Evolutionary conservation across 2,797 vertebrate genomes (phyloP).

Genomic region (Emydoidea blandingii): DNA sequence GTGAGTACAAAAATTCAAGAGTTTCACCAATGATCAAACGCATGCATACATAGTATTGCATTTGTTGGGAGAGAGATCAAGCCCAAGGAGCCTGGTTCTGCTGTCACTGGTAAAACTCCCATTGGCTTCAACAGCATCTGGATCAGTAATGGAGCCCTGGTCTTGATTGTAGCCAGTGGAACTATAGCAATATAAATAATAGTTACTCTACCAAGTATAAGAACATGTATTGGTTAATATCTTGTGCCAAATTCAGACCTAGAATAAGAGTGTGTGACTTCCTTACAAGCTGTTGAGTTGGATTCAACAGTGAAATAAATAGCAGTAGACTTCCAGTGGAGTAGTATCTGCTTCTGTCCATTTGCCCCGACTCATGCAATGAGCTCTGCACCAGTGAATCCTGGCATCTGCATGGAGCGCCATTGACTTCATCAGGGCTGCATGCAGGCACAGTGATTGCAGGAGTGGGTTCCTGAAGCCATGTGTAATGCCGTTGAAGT

Average conservation of each 20-base stretch:
- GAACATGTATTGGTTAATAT: not conserved
- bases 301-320: conserved; percentile 31
- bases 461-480: not conserved
- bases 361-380: not conserved
- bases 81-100: not conserved
- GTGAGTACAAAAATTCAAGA: conserved; percentile 1
- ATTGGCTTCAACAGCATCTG: not conserved
- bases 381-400: not conserved
- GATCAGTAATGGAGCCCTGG: not conserved
- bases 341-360: too few relatives aligned
- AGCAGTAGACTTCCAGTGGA: not conserved
- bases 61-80: not conserved
- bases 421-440: not conserved
- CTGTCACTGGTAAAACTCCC: not conserved
- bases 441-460: not conserved
- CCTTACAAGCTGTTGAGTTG: conserved; percentile 33
- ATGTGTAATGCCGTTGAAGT: not conserved
- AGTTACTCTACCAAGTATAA: not conserved
- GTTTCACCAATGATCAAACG: not conserved
- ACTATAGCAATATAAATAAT: not conserved
- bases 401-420: not conserved
- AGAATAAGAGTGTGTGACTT: conserved; percentile 5
- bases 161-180: not conserved
- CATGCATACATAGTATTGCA: not conserved
- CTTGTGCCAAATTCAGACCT: conserved; percentile 5